Evolutionary conservation across 2,797 vertebrate genomes (phyloP).

Genomic region (Acanthiza pusilla): DNA sequence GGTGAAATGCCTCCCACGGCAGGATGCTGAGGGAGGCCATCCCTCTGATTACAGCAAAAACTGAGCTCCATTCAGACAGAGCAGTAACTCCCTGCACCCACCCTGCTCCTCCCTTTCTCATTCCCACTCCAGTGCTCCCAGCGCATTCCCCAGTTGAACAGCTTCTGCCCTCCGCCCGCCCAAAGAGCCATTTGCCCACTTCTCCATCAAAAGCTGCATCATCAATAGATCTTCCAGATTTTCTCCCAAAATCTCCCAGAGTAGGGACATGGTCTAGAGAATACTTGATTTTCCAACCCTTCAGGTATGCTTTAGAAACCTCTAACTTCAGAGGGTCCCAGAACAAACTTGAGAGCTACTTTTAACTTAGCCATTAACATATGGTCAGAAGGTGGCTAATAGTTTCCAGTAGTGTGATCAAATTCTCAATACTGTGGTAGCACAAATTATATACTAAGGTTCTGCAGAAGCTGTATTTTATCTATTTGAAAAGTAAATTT

Average conservation of each 20-base stretch:
- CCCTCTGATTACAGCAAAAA: conserved; percentile 27
- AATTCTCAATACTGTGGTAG: not conserved
- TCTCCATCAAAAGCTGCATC: conserved; percentile 57
- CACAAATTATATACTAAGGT: not conserved
- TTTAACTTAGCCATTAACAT: conserved; percentile 15
- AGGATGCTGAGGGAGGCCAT: conserved; percentile 31
- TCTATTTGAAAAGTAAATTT: conserved; percentile 5
- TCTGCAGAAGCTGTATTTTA: not conserved
- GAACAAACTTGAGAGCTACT: conserved; percentile 61
- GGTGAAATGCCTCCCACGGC: conserved; percentile 24
- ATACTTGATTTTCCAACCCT: conserved; percentile 1
- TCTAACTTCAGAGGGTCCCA: conserved; percentile 31
- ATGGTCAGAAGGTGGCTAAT: conserved; percentile 63
- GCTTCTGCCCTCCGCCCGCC: conserved; percentile 39
- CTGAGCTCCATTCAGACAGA: conserved; percentile 33
- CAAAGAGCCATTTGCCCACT: conserved; percentile 70
- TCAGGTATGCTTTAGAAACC: conserved; percentile 46
- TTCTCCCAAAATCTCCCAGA: not conserved
- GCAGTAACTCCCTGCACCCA: conserved; percentile 25
- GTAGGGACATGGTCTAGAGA: not conserved
- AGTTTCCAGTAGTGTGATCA: conserved; percentile 57
- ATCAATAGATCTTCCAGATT: conserved; percentile 14
- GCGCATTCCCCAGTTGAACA: conserved; percentile 18
- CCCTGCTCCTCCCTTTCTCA: conserved; percentile 44
- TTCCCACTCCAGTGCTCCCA: conserved; percentile 39